Conservation (phyloP, 2,113 vertebrate genomes). For the Nibea coibor region DNA sequence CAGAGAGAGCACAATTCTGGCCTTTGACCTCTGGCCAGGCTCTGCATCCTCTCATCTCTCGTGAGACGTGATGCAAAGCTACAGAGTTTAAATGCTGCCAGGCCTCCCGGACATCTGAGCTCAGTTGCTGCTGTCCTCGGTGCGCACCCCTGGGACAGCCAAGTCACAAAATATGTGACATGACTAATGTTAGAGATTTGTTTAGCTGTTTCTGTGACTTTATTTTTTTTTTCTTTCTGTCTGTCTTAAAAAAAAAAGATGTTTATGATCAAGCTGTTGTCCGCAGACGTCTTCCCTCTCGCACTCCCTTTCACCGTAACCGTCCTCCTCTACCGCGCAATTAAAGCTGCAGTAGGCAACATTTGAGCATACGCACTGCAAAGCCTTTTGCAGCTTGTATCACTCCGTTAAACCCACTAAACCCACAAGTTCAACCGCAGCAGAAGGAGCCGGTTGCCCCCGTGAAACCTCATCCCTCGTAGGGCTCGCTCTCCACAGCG, state of each 20-base stretch:
- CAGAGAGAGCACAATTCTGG: slow-evolving; percentile 49
- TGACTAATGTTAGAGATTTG: neutral
- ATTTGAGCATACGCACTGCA: no score
- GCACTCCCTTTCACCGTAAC: slow-evolving; percentile 41
- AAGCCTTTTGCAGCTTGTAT: no score
- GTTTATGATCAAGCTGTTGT: slow-evolving; percentile 48
- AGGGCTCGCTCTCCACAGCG: no score
- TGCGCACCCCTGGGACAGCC: slow-evolving; percentile 30
- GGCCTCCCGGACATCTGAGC: slow-evolving; percentile 61
- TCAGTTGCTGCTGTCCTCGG: slow-evolving; percentile 36
- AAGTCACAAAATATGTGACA: slow-evolving; percentile 24
- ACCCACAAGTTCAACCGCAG: no score
- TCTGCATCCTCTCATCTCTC: slow-evolving; percentile 75
- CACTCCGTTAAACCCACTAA: no score
- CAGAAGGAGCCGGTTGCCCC: no score
- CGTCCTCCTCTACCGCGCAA: neutral
- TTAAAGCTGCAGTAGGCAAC: neutral
- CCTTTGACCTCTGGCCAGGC: slow-evolving; percentile 68
- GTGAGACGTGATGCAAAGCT: slow-evolving; percentile 67
- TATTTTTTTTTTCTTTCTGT: neutral
- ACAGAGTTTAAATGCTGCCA: slow-evolving; percentile 71
- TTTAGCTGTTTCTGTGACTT: slow-evolving; percentile 11
- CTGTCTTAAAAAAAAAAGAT: slow-evolving; percentile 23
- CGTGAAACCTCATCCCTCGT: no score
- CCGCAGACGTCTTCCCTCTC: slow-evolving; percentile 28